A percentile compares a stretch with the other conserved stretches of the same genome.
Evolutionary conservation across 2,797 vertebrate species (phyloP).

Genomic region (Myotis planiceps): DNA sequence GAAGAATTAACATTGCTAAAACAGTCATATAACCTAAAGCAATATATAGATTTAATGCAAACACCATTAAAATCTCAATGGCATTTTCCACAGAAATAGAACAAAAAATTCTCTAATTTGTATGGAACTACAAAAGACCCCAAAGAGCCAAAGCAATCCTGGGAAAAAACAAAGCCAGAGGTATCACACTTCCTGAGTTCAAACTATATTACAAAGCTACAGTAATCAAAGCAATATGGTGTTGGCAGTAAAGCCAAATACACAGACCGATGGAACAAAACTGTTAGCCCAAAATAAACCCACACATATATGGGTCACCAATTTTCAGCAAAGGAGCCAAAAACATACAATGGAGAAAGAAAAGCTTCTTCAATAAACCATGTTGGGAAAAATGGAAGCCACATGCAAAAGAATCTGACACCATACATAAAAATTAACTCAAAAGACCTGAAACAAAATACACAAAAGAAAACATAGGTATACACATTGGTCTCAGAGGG

Average conservation of each 20-base stretch:
- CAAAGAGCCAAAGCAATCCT: not conserved
- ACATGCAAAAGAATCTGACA: not conserved
- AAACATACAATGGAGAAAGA: not conserved
- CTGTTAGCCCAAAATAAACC: not conserved
- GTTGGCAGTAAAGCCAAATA: not conserved
- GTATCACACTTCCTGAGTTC: not conserved
- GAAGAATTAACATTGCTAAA: not conserved
- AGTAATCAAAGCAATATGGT: not conserved
- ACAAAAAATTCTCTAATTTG: not conserved
- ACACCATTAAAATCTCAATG: not conserved
- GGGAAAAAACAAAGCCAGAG: not conserved
- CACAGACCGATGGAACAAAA: not conserved
- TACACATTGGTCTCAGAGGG: not conserved
- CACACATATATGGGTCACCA: not conserved
- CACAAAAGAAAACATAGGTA: not conserved
- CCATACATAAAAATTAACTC: not conserved
- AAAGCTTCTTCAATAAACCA: not conserved
- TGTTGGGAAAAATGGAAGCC: not conserved
- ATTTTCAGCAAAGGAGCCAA: not conserved
- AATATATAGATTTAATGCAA: not conserved
- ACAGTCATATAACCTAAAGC: not conserved
- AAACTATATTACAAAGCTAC: not conserved
- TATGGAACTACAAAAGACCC: not conserved
- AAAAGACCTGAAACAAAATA: not conserved
- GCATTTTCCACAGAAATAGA: not conserved